Evolutionary conservation across 2,113 vertebrate genomes (phyloP).

Genomic region (Loxodonta africana): DNA sequence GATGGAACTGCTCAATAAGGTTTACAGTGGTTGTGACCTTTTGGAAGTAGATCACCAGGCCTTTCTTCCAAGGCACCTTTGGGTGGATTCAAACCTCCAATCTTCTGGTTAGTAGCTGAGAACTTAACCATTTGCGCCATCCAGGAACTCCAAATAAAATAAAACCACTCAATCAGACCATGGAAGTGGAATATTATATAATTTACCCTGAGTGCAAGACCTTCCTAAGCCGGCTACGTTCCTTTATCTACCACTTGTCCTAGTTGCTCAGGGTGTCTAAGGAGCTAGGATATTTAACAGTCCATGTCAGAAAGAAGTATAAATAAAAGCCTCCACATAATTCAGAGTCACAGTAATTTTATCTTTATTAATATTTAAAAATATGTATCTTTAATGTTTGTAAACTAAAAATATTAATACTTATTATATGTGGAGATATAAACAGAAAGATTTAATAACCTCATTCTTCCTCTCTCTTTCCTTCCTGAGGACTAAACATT

Average conservation of each 20-base stretch:
- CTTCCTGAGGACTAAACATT: conserved; percentile 2
- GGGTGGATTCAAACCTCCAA: not conserved
- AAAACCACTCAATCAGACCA: not conserved
- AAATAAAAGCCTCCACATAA: not conserved
- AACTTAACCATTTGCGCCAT: not conserved
- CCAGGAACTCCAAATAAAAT: not conserved
- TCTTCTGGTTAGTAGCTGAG: not conserved
- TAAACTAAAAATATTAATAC: not conserved
- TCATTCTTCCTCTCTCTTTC: not conserved
- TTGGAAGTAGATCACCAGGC: not conserved
- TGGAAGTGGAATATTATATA: not conserved
- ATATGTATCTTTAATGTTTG: not conserved
- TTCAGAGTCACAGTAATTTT: conserved; percentile 18
- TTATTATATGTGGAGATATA: not conserved
- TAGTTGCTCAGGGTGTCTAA: not conserved
- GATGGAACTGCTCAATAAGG: not conserved
- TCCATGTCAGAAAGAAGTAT: not conserved
- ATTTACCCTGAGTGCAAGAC: not conserved
- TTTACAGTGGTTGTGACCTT: not conserved
- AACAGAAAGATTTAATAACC: not conserved
- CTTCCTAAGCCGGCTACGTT: not conserved
- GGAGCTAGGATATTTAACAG: conserved; percentile 10
- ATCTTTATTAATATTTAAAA: conserved; percentile 38
- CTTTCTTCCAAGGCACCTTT: not conserved
- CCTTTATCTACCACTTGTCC: not conserved